Evolutionary conservation across 2,888 invertebrate genomes (phyloP).

Genomic region (Harpagoxenus sublaevis): DNA sequence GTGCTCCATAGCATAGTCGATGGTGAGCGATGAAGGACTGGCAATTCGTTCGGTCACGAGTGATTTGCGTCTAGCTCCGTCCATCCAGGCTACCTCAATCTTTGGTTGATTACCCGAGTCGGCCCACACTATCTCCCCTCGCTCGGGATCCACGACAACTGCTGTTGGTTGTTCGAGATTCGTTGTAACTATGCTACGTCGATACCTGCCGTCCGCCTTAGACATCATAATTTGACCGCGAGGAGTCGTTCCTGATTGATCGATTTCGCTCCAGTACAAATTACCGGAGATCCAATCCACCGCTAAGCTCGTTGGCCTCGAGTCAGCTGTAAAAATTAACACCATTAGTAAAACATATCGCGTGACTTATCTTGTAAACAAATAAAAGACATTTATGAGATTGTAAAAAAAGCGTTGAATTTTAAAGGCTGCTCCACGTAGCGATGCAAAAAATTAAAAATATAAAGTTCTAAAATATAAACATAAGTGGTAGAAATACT

Average conservation of each 20-base stretch:
- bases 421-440: not conserved
- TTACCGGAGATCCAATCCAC: constrained; percentile 98
- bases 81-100: constrained; percentile 99
- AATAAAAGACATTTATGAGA: not conserved
- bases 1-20: constrained; percentile 96
- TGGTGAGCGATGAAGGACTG: constrained; percentile 95
- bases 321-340: constrained; percentile 87
- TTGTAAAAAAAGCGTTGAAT: not conserved
- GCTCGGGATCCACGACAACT: constrained; percentile 94
- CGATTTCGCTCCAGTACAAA: constrained; percentile 96
- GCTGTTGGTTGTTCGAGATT: constrained; percentile 96
- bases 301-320: constrained; percentile 95
- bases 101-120: constrained; percentile 97
- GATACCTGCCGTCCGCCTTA: constrained; percentile 95
- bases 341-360: not conserved
- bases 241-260: constrained; percentile 91
- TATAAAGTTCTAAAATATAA: not conserved
- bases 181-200: constrained; percentile 92
- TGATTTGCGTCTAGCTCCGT: constrained; percentile 94
- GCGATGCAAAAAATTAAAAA: not conserved
- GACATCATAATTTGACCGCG: constrained; percentile 94
- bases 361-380: not conserved
- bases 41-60: constrained; percentile 94
- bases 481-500: too few species aligned
- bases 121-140: constrained; percentile 97